phyloP scores from a whole-genome alignment of 2,113 vertebrate genomes.

The Haplotaxodon microlepis region DNA sequence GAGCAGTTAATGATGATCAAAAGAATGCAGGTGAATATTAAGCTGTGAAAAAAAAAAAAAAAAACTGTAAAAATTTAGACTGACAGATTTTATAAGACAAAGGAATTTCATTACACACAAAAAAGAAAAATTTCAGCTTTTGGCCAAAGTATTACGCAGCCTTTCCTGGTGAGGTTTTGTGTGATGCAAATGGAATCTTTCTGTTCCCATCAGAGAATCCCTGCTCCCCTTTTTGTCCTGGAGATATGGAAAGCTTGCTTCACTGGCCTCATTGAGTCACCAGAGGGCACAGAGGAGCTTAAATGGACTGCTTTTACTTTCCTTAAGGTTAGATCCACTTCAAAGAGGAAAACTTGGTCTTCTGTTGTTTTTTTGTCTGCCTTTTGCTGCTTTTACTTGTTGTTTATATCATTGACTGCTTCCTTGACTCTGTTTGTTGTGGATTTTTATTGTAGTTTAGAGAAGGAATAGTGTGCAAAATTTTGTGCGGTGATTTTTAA shows the following conservation, averaged over 20 bases:
- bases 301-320: conserved; percentile 99
- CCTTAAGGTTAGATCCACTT: conserved; percentile 78
- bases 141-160: not conserved
- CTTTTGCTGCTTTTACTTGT: not conserved
- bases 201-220: conserved; percentile 76
- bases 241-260: conserved; percentile 99
- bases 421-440: not conserved
- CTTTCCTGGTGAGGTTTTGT: not conserved
- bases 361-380: not conserved
- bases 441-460: not conserved
- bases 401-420: not conserved
- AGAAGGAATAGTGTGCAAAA: not conserved
- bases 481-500: not conserved
- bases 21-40: conserved; percentile 89
- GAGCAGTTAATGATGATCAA: conserved; percentile 99
- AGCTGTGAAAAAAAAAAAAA: not conserved
- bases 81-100: not conserved
- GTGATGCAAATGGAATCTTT: not conserved
- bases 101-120: not conserved
- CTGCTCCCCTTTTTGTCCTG: conserved; percentile 84
- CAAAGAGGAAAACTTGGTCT: not conserved
- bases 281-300: conserved; percentile 93
- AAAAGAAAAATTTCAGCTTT: not conserved
- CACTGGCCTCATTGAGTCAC: conserved; percentile 95
- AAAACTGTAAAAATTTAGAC: not conserved